Evolutionary conservation across 2,888 invertebrate genomes (phyloP).

Genomic region (Synanthedon tipuliformis): DNA sequence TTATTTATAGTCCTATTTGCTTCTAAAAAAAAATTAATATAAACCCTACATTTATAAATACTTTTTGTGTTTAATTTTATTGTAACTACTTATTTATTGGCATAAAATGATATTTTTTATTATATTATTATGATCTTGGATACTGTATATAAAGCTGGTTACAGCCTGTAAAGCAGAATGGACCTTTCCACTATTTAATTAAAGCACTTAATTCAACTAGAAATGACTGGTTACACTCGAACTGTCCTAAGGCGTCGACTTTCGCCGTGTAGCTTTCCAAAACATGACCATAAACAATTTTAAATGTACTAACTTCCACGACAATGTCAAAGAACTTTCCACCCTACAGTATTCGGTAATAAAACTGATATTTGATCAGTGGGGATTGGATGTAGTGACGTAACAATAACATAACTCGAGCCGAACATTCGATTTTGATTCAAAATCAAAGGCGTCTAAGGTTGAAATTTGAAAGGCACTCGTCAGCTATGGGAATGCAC

Average conservation of each 20-base stretch:
- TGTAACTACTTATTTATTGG: too few relatives aligned
- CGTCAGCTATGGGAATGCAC: background rate
- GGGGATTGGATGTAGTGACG: background rate
- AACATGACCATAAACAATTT: constrained; percentile 23
- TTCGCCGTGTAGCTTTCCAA: constrained; percentile 62
- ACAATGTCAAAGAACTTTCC: background rate
- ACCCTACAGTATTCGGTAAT: background rate
- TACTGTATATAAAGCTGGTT: too few relatives aligned
- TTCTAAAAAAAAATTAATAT: too few relatives aligned
- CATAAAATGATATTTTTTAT: too few relatives aligned
- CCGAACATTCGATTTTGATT: background rate
- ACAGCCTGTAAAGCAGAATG: background rate
- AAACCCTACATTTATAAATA: too few relatives aligned
- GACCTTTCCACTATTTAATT: background rate
- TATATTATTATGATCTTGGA: too few relatives aligned
- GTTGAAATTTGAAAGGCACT: background rate
- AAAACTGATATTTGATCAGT: background rate
- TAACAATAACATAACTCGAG: background rate
- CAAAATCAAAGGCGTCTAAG: background rate
- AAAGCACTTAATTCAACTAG: constrained; percentile 11
- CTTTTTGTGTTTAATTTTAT: too few relatives aligned
- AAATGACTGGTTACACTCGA: constrained; percentile 35
- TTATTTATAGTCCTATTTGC: too few relatives aligned
- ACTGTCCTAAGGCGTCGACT: constrained; percentile 38
- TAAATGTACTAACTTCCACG: constrained; percentile 11